Conservation (phyloP, 1,140 invertebrate genomes). For the Himalopsyche phryganea region DNA sequence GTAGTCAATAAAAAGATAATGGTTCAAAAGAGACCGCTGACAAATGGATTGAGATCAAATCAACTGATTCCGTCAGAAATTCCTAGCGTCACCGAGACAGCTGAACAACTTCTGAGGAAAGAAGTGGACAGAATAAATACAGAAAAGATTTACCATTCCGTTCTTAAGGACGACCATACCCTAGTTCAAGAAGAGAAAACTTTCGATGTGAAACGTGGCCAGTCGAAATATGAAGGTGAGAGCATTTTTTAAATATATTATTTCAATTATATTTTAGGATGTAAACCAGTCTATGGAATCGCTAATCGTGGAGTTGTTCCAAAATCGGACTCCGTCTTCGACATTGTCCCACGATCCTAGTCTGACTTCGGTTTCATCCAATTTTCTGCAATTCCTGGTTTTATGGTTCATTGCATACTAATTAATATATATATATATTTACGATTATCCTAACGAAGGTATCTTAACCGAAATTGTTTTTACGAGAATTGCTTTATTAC, state of each 20-base stretch:
- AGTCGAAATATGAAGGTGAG: slow-evolving; percentile 12
- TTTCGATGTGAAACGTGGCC: slow-evolving; percentile 10
- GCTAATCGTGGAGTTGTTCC: too few relatives aligned
- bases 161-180: slow-evolving; percentile 31
- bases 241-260: background rate
- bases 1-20: slow-evolving; percentile 18
- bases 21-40: slow-evolving; percentile 23
- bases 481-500: too few relatives aligned
- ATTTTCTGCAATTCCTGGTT: too few relatives aligned
- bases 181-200: slow-evolving; percentile 27
- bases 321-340: too few relatives aligned
- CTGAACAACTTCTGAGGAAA: background rate
- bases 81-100: background rate
- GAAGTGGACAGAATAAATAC: background rate
- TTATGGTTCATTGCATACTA: too few relatives aligned
- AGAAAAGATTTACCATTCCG: slow-evolving; percentile 29
- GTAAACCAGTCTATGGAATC: too few relatives aligned
- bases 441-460: too few relatives aligned
- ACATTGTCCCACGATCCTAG: too few relatives aligned
- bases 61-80: slow-evolving; percentile 4
- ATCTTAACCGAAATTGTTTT: too few relatives aligned
- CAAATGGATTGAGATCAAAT: slow-evolving; percentile 15
- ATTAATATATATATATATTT: too few relatives aligned
- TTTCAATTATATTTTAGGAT: background rate
- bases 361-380: too few relatives aligned